Base-by-base conservation (phyloP, 2,888 invertebrate genomes). In the Apocheima hispidaria region DNA sequence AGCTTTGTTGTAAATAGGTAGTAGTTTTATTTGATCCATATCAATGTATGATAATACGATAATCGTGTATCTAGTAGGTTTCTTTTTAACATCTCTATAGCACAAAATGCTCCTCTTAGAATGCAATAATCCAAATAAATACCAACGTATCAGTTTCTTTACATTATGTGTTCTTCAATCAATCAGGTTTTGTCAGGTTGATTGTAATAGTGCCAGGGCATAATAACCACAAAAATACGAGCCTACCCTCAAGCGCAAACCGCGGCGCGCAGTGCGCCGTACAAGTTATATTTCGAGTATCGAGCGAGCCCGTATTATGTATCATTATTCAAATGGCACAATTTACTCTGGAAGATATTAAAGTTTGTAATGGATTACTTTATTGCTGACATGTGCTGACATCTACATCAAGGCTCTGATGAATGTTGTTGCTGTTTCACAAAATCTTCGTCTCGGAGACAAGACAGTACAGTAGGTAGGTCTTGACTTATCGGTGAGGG, bases 301-400 rank as follows among this genome's bases (percentile, higher is more conserved):
- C 82, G 81, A 83, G 77, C 78, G 78, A 80, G 69, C 86, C 81
- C 82, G 84, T 85, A 91, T 92, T 91, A 90, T 82, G 86, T 85
- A 79, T 89, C 88, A 91, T 91, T 91, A 90, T 84, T 82, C 79
- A 84, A 90, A 91, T 90, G 87, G 88, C 84, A 89, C 86, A 87
- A 89, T 88, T 89, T 88, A 82, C 84, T 84, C 68, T 76, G 78
- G 79, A 86, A 86, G 74, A 81, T 81, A 87, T 87, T 84, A 87
- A 86, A 48, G 86, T 84, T 85, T 79, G 82, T 83, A 86, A 87
- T 88, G 84, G 83, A 77, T 83, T 85, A 83, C 84, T 87, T 86
- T 82, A 79, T 82, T 78, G 73, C 78, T 78, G 80, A 80, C 79
- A 81, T 79, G 82, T 78, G 73, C 78, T 78, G 80, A 80, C 79